Conservation (phyloP, 2,888 invertebrate genomes). For the Mycalesis mineus region DNA sequence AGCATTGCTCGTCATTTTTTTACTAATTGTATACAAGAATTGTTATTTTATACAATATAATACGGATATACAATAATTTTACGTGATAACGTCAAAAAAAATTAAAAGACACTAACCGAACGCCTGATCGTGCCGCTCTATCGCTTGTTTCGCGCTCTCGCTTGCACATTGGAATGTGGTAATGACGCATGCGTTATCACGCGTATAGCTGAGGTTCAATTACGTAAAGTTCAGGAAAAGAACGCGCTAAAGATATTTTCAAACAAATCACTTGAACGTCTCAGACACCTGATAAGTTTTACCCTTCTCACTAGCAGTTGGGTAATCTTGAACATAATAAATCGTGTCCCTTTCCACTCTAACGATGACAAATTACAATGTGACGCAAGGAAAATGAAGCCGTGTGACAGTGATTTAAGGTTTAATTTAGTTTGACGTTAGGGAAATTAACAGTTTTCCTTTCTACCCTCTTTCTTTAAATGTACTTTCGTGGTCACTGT, state of each 20-base stretch:
- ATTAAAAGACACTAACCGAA: too few species aligned
- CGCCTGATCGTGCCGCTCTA: too few species aligned
- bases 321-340: slow-evolving; percentile 35
- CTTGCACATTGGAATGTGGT: too few species aligned
- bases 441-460: slow-evolving; percentile 1
- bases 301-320: slow-evolving; percentile 31
- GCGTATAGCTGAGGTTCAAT: too few species aligned
- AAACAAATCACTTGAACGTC: slow-evolving; percentile 15
- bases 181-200: too few species aligned
- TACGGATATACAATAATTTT: too few species aligned
- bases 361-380: slow-evolving; percentile 31
- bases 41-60: too few species aligned
- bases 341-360: slow-evolving; percentile 32
- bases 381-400: slow-evolving; percentile 22
- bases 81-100: too few species aligned
- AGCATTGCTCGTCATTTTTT: too few species aligned
- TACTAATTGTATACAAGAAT: too few species aligned
- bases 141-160: too few species aligned
- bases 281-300: slow-evolving; percentile 19
- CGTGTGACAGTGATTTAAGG: slow-evolving; percentile 12
- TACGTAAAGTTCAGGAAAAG: too few species aligned
- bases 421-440: slow-evolving; percentile 1
- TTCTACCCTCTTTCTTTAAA: slow-evolving; percentile 7
- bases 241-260: background rate
- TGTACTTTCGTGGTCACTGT: slow-evolving; percentile 17